Evolutionary conservation across 2,797 vertebrate genomes (phyloP), one percentile per base, ranked within the genome.

Genomic region (Scleropages formosus): DNA sequence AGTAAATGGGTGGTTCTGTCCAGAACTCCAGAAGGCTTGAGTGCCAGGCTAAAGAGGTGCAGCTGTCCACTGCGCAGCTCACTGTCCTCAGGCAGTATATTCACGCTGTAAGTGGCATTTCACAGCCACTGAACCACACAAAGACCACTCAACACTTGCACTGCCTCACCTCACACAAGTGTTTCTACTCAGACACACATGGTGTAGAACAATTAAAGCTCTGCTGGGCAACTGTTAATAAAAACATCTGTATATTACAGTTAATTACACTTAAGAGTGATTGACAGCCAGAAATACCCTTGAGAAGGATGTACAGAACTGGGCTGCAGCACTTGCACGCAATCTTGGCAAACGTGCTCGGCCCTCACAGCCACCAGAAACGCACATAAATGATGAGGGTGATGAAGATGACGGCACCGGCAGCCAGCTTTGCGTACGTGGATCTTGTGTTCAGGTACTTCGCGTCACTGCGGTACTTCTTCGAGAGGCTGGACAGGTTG

Each of bases 371-470:
- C 96, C 95, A 98, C 96, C 95, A 98, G 90, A 98, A 98, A 3
- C 95, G 93, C 75, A 96, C 91, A 1, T 96, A 98, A 78, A 96
- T 86, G 10, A 97, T 92, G 80, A 98, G 78, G 69, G 96, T 98
- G 88, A 98, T 84, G 79, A 96, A 90, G 84, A 96, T 93, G 60
- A 98, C 94, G 0, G 93, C 91, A 0, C 94, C 92, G 0, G 94
- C 95, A 0, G 95, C 96, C 67, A 96, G 90, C 76, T 98, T 98
- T 72, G 96, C 96, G 0, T 97, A 97, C 0, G 94, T 94, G 82
- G 96, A 97, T 49, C 95, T 94, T 81, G 94, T 96, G 89, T 98
- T 98, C 83, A 98, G 93, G 78, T 96, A 97, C 78, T 96, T 96
- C 0, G 96, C 95, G 0, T 98, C 94, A 66, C 94, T 94, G 78